Conservation (phyloP, 2,888 invertebrate genomes). For the Nectonema munidae region DNA sequence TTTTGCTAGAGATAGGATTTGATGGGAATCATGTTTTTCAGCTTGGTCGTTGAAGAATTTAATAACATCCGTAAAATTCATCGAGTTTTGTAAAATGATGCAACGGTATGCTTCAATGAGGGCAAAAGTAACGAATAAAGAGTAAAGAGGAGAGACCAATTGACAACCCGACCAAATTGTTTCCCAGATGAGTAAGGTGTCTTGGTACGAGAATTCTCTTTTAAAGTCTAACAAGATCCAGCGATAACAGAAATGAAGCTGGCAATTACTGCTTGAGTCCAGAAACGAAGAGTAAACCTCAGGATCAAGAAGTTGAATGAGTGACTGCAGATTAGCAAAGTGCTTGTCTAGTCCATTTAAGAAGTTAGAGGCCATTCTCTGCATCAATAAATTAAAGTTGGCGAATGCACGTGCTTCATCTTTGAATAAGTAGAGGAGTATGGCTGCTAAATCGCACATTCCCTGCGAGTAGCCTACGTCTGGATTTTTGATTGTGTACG, state of each 20-base stretch:
- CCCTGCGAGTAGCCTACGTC: conserved; percentile 82
- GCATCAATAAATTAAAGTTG: conserved; percentile 62
- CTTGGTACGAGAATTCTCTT: conserved; percentile 57
- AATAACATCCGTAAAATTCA: conserved; percentile 92
- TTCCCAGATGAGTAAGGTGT: conserved; percentile 73
- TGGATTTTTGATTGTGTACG: conserved; percentile 71
- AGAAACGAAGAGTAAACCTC: conserved; percentile 77
- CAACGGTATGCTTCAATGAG: conserved; percentile 63
- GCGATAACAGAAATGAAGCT: conserved; percentile 83
- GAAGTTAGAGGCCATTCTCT: conserved; percentile 57
- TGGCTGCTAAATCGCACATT: conserved; percentile 80
- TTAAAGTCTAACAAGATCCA: conserved; percentile 90
- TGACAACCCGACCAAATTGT: conserved; percentile 68
- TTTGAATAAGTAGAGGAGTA: conserved; percentile 54
- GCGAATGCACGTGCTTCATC: conserved; percentile 65
- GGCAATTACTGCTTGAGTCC: conserved; percentile 69
- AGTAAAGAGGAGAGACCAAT: conserved; percentile 54
- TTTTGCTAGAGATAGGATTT: conserved; percentile 45
- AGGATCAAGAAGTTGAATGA: conserved; percentile 40
- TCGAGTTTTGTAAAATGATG: conserved; percentile 63
- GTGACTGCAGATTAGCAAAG: conserved; percentile 57
- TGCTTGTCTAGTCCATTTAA: conserved; percentile 77
- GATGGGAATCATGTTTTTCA: conserved; percentile 53
- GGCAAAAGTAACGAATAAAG: conserved; percentile 60
- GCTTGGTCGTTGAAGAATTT: conserved; percentile 96